A percentile compares a stretch with the other conserved stretches of the same genome.
phyloP scores from a whole-genome alignment of 2,888 invertebrate genomes.

The Operophtera brumata region DNA sequence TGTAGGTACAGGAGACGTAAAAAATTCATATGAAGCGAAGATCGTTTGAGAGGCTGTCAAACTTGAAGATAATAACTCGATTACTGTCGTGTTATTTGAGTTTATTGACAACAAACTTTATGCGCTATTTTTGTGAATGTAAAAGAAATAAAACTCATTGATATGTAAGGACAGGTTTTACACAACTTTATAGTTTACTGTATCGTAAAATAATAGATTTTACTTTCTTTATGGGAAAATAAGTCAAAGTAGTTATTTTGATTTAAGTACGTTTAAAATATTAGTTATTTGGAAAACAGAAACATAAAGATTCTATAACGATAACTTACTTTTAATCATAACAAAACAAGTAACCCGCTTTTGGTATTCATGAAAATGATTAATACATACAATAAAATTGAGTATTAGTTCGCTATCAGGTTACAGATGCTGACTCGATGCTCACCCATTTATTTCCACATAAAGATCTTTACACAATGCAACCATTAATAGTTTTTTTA shows the following conservation, averaged over 20 bases:
- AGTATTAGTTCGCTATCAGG: conserved; percentile 18
- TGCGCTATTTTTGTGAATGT: background rate
- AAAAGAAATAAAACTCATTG: background rate
- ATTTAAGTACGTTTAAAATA: too few relatives aligned
- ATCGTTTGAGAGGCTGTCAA: conserved; percentile 1
- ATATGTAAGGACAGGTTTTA: background rate
- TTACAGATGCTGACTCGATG: conserved; percentile 10
- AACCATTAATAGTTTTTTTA: background rate
- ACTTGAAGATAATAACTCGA: conserved; percentile 2
- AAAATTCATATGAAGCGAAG: background rate
- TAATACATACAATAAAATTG: background rate
- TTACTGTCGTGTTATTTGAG: background rate
- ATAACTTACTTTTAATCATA: too few relatives aligned
- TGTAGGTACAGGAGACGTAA: background rate
- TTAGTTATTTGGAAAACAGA: too few relatives aligned
- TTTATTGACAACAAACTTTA: background rate
- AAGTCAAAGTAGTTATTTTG: too few relatives aligned
- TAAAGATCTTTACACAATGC: background rate
- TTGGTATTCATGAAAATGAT: too few relatives aligned
- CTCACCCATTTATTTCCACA: background rate
- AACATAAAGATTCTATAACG: too few relatives aligned
- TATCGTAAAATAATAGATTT: background rate
- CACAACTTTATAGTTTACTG: background rate
- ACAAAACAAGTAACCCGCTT: too few relatives aligned
- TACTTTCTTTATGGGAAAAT: too few relatives aligned